Base-by-base conservation (phyloP, 2,888 invertebrate species). In the Folsomia candida region DNA sequence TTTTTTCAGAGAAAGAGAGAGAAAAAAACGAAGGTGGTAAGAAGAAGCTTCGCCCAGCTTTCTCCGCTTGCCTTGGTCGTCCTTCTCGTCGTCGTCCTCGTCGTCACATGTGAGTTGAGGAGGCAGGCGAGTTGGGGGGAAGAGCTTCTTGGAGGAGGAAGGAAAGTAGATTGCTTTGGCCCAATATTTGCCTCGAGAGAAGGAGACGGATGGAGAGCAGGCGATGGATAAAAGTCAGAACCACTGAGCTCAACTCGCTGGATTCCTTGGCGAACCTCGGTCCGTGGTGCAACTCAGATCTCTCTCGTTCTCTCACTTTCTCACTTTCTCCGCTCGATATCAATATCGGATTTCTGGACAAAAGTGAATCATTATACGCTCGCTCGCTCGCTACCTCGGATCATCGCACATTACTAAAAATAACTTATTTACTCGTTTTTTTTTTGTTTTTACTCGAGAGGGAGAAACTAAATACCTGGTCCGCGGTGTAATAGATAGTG, bases 171-270 rank as follows among this genome's bases (percentile, higher is more conserved):
- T 22, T 24, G 47, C 60, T 22, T 57, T 60, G 54, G 66, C 20
- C 28, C 51, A 27, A 22, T 51, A 6, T 25, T 25, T 9, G 18
- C n/a, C 18, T 14, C 14, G 18, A 3, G 20, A 22, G 57, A 62
- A 26, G 28, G 60, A 58, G 54, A 61, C 51, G 28, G 47, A 51
- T 28, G 66, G 67, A 54, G 61, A 58, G 63, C 24, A 64, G 67
- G 47, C 14, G 47, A 14, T 47, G 9, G 47, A 62, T 62, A 62
- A 62, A 62, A 62, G 62, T 62, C 28, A 20, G 29, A 2, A 20
- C 2, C 29, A 62, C 9, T 62, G 62, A 62, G 37, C 27, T 4
- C n/a, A 59, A 20, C 62, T n/a, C 22, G 24, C 22, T 29, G 62
- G 28, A 62, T 62, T 62, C 62, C 25, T 18, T 29, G 62, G 37